Percentiles rank a stretch among this genome's conserved stretches.
These are phyloP conservation scores for Beroe ovata DNA, from an alignment of 37 sponge, comb jelly and placozoan genomes.

Conservation along the genomic window DNA sequence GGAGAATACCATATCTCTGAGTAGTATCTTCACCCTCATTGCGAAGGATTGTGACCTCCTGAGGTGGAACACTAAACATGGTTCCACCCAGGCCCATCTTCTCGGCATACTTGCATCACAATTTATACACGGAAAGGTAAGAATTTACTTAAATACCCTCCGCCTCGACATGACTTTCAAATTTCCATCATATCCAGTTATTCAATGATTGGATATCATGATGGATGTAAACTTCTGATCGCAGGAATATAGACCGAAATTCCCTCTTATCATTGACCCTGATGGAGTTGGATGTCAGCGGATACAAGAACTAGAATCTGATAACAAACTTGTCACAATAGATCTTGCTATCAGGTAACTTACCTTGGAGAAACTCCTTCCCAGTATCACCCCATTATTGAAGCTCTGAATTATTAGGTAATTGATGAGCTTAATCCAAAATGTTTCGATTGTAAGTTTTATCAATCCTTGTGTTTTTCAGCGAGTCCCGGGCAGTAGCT, in stretches of 20 bases:
- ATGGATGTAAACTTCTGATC: too few relatives aligned
- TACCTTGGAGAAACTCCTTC: too few relatives aligned
- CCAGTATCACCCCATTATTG: too few relatives aligned
- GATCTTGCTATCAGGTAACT: constrained; percentile 49
- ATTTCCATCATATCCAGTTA: too few relatives aligned
- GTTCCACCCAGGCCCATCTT: constrained; percentile 58
- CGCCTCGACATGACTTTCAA: too few relatives aligned
- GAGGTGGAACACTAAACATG: constrained; percentile 26
- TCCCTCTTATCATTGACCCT: constrained; percentile 59
- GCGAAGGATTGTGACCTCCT: background rate
- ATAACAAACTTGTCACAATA: constrained; percentile 42
- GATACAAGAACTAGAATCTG: background rate
- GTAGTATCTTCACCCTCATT: constrained; percentile 42
- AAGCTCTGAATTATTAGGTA: too few relatives aligned
- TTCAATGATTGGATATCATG: too few relatives aligned
- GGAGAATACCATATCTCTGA: constrained; percentile 13
- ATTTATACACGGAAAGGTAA: background rate
- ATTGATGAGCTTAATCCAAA: background rate
- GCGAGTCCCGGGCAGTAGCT: constrained; percentile 40
- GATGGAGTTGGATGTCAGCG: constrained; percentile 34
- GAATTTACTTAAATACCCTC: background rate
- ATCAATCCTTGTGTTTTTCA: background rate
- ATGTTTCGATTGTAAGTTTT: background rate
- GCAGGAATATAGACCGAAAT: constrained; percentile 48
- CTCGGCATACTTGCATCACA: constrained; percentile 12